Evolutionary conservation across 64 coral and sea anemone genomes (phyloP), one percentile per base, ranked within the genome.

Genomic region (Acropora yongei): DNA sequence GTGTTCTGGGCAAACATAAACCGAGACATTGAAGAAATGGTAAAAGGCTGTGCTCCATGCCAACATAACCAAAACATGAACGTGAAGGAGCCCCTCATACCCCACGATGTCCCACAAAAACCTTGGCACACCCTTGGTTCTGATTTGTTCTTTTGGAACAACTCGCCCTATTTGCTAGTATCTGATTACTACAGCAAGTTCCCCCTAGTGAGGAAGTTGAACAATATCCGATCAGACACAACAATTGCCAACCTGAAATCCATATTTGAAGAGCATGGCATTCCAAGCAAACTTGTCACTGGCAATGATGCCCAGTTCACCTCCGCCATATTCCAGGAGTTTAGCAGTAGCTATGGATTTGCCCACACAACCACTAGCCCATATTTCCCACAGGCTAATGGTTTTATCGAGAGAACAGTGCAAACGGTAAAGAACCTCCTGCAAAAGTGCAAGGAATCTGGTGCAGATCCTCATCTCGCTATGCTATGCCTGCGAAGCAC

Each of bases 1-100:
- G 93, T 94, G 2, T 94, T 94, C 79, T 94, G 87, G 87, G 80
- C 71, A 65, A 94, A 89, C 79, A 78, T 89, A 5, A 89, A 94
- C 18, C 14, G 18, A 1, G 78, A 94, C 79, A 89, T 94, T 55
- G 86, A 89, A 42, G n/a, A 84, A 17, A 89, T 94, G 92, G 86
- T 95, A 0, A 95, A 90, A 80, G 11, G 44, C 18, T 95, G 88
- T 41, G n/a, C 75, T 6, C 88, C 88, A 3, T 95, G 81, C 63
- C 88, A 86, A 14, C 46, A 19, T 18, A 74, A 94, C 45, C 72
- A 84, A 50, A 75, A 66, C 14, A 85, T 90, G 42, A 94, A 94
- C 49, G 67, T 67, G 4, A 94, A 94, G 16, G 93, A 86, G 44
- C 87, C 93, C 5, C 49, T 85, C 1, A 63, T 49, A 16, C 79